Percentiles rank a stretch among this genome's conserved stretches.
phyloP scores from a whole-genome alignment of 2,797 vertebrate genomes.

The Rhinichthys osculus region DNA sequence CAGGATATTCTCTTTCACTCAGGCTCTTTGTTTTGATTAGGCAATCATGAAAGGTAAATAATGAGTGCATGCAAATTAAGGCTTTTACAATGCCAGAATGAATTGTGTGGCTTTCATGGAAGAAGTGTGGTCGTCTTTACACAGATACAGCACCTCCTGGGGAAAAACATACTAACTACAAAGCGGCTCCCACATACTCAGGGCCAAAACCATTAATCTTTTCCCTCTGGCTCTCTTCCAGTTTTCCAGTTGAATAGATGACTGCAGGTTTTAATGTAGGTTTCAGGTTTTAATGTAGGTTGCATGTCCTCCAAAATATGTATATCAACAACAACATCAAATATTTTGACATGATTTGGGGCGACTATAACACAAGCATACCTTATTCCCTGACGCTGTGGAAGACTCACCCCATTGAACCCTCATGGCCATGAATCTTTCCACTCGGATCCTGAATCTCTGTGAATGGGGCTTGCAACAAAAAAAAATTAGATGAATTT shows the following conservation, averaged over 20 bases:
- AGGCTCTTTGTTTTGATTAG: slow-evolving; percentile 39
- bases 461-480: not conserved
- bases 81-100: slow-evolving; percentile 25
- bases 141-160: slow-evolving; percentile 54
- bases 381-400: not conserved
- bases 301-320: slow-evolving; percentile 32
- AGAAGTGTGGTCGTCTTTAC: slow-evolving; percentile 26
- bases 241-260: slow-evolving; percentile 43
- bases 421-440: slow-evolving; percentile 1
- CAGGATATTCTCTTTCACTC: slow-evolving; percentile 23
- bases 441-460: not conserved
- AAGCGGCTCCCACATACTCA: slow-evolving; percentile 50
- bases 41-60: slow-evolving; percentile 30
- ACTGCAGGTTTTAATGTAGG: slow-evolving; percentile 50
- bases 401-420: not conserved
- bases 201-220: slow-evolving; percentile 59
- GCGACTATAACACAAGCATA: slow-evolving; percentile 21
- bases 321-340: slow-evolving; percentile 50
- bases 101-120: slow-evolving; percentile 28
- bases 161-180: slow-evolving; percentile 50
- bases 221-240: slow-evolving; percentile 52
- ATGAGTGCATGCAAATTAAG: slow-evolving; percentile 39
- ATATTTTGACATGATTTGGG: slow-evolving; percentile 55
- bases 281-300: slow-evolving; percentile 35
- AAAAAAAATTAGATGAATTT: not conserved